Base-by-base conservation (phyloP, 2,888 invertebrate genomes). In the Sinhomidia bicolor region DNA sequence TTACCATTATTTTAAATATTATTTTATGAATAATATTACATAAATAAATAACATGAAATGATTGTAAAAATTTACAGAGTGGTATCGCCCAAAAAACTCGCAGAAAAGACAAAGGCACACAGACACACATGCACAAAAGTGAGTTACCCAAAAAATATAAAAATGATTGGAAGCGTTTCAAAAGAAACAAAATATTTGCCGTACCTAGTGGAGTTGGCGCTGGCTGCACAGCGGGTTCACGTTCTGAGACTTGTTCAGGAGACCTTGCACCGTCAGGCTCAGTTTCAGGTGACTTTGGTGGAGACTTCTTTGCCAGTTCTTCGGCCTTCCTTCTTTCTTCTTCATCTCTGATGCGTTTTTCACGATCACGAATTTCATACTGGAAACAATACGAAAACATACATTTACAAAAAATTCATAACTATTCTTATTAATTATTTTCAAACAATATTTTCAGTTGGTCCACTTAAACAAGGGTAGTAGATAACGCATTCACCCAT, bases 341-440 rank as follows among this genome's bases (percentile, higher is more conserved):
- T 91, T 95, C 95, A 89, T 95, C 96, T 93, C 95, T 95, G 94
- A 97, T 96, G 91, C 97, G 95, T 93, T 97, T 95, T 94, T 97
- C 97, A 95, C 98, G 95, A 95, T 99, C 99, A 94, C 98, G 98
- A 94, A 99, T 95, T 95, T 99, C 99, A 95, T 97, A 99, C 99
- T 99, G 94, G 44, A 26, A 51, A 74, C 17, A 23, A 23, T 23
- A 71, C 36, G 14, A 71, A 10, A 32, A 68, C 14, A 14, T 23
- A 20, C 3, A 1, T 51, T 76, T 36, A 20, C 36, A 54, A 32
- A 29, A 57, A 29, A 51, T 41, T 44, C 23, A 65, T 51, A 41
- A 9, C 23, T 5, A 6, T 36, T 68, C 17, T 9, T 12, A 20
- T 4, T 0, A 44, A 71, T 26, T n/a, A 32, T 23, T 71, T 41